A percentile compares a stretch with the other conserved stretches of the same genome.
Evolutionary conservation across 2,797 vertebrate species (phyloP).

Genomic region (Onychomys arenicola): DNA sequence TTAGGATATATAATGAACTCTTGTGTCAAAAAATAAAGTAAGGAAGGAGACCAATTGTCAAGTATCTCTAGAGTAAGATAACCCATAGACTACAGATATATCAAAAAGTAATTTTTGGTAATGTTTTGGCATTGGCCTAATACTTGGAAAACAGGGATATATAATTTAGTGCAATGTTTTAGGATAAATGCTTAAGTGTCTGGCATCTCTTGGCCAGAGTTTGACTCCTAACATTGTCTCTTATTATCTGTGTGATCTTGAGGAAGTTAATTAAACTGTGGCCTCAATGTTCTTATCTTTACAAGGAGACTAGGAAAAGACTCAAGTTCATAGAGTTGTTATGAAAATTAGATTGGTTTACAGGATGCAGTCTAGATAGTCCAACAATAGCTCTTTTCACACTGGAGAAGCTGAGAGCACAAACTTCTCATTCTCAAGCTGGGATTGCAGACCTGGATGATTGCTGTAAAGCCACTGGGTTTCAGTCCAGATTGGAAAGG

Average conservation of each 20-base stretch:
- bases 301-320: slow-evolving; percentile 40
- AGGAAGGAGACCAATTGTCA: not conserved
- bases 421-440: not conserved
- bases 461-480: not conserved
- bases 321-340: not conserved
- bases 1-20: not conserved
- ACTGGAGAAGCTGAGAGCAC: not conserved
- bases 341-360: not conserved
- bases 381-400: not conserved
- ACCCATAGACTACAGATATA: not conserved
- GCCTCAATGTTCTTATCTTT: slow-evolving; percentile 33
- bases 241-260: slow-evolving; percentile 34
- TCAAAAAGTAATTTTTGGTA: not conserved
- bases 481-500: not conserved
- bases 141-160: slow-evolving; percentile 33
- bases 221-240: slow-evolving; percentile 36
- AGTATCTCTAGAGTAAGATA: not conserved
- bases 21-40: not conserved
- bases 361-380: not conserved
- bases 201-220: slow-evolving; percentile 22
- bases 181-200: slow-evolving; percentile 47
- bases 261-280: slow-evolving; percentile 57
- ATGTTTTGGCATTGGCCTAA: slow-evolving; percentile 39
- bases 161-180: slow-evolving; percentile 37
- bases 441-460: not conserved